A percentile compares a stretch with the other conserved stretches of the same genome.
Evolutionary conservation across 2,113 vertebrate genomes (phyloP).

Genomic region (Xyliphius kryptos): DNA sequence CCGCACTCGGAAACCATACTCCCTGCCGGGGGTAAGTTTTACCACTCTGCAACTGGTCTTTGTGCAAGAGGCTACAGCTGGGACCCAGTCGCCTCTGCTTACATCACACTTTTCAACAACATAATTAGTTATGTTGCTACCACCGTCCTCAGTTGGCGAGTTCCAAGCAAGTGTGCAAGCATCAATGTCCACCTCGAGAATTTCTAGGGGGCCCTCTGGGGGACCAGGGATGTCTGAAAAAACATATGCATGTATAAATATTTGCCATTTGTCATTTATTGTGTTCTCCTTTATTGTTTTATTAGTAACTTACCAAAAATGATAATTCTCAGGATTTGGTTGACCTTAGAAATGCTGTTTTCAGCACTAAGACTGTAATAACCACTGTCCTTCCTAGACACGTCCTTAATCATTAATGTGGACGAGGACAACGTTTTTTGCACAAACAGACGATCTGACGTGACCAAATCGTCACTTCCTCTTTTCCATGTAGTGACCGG

Average conservation of each 20-base stretch:
- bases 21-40: conserved; percentile 82
- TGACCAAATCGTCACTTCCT: conserved; percentile 78
- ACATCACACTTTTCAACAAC: conserved; percentile 94
- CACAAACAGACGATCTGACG: conserved; percentile 83
- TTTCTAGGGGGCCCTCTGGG: conserved; percentile 84
- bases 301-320: conserved; percentile 78
- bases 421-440: conserved; percentile 77
- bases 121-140: conserved; percentile 94
- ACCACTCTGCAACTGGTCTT: conserved; percentile 86
- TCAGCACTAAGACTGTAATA: conserved; percentile 88
- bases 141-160: conserved; percentile 89
- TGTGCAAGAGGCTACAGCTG: conserved; percentile 79
- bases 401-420: conserved; percentile 86
- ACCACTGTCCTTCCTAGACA: conserved; percentile 81
- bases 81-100: conserved; percentile 88
- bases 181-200: conserved; percentile 85
- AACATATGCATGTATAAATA: too few relatives aligned
- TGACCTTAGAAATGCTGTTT: conserved; percentile 78
- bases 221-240: conserved; percentile 87
- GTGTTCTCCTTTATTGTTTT: too few relatives aligned
- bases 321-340: conserved; percentile 81
- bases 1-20: conserved; percentile 90
- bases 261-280: too few relatives aligned
- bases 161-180: conserved; percentile 90
- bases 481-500: conserved; percentile 86